Conservation (phyloP, 2,113 vertebrate genomes). For the Rhynchomys soricoides region DNA sequence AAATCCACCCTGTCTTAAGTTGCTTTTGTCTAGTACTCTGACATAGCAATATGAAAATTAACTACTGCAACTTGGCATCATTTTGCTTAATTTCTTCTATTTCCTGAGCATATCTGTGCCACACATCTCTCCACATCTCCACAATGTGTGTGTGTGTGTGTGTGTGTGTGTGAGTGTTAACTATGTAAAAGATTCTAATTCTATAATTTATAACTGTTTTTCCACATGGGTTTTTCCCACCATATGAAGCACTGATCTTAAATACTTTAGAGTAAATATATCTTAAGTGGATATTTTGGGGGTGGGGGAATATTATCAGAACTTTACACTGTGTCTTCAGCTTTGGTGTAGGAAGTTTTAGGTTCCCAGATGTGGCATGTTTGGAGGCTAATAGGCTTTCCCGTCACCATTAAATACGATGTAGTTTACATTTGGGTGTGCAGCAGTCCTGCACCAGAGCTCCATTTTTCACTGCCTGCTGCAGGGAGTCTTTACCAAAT, state of each 20-base stretch:
- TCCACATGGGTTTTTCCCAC: not conserved
- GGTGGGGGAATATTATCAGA: not conserved
- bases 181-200: not conserved
- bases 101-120: not conserved
- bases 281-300: not conserved
- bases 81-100: not conserved
- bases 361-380: not conserved
- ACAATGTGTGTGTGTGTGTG: not conserved
- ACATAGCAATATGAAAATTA: not conserved
- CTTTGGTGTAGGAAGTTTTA: not conserved
- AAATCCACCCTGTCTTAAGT: not conserved
- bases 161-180: not conserved
- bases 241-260: not conserved
- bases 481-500: not conserved
- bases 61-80: not conserved
- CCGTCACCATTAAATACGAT: not conserved
- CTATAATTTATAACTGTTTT: not conserved
- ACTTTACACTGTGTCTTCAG: not conserved
- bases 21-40: not conserved
- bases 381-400: not conserved
- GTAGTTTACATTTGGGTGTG: not conserved
- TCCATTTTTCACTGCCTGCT: not conserved
- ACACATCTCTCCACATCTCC: not conserved
- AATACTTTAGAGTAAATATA: conserved; percentile 39
- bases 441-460: not conserved